phyloP scores from a whole-genome alignment of 2,888 invertebrate species.

The Euzophera pinguis region DNA sequence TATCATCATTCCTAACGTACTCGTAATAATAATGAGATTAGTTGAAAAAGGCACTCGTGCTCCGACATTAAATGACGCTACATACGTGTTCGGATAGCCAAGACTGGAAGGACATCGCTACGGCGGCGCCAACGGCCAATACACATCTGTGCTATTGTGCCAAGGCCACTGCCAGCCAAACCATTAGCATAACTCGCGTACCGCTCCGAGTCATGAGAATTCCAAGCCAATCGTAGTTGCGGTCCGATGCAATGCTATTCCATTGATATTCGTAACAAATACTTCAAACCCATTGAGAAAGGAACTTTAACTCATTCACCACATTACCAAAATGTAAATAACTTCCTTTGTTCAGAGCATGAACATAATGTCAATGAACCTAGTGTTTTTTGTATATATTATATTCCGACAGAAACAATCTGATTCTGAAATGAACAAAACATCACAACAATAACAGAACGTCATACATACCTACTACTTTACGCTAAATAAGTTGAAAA shows the following conservation, averaged over 20 bases:
- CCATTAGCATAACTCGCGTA: slow-evolving; percentile 46
- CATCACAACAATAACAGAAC: not conserved
- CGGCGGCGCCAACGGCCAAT: slow-evolving; percentile 31
- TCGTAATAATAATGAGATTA: no score
- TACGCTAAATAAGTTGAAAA: not conserved
- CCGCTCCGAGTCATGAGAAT: slow-evolving; percentile 24
- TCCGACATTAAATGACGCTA: not conserved
- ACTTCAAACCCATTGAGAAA: no score
- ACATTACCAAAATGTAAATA: not conserved
- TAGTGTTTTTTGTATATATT: no score
- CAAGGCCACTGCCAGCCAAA: slow-evolving; percentile 40
- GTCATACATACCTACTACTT: not conserved
- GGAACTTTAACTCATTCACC: not conserved
- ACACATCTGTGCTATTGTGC: slow-evolving; percentile 49
- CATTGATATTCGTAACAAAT: no score
- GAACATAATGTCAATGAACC: not conserved
- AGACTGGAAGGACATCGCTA: slow-evolving; percentile 27
- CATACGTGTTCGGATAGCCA: slow-evolving; percentile 6
- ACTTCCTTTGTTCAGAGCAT: not conserved
- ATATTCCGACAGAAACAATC: no score
- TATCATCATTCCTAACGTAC: no score
- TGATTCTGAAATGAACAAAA: not conserved
- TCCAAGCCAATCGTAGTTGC: slow-evolving; percentile 13
- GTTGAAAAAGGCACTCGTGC: not conserved
- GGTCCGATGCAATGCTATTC: not conserved